Conservation (phyloP, 2,888 invertebrate species). For the Perithous albicinctus region DNA sequence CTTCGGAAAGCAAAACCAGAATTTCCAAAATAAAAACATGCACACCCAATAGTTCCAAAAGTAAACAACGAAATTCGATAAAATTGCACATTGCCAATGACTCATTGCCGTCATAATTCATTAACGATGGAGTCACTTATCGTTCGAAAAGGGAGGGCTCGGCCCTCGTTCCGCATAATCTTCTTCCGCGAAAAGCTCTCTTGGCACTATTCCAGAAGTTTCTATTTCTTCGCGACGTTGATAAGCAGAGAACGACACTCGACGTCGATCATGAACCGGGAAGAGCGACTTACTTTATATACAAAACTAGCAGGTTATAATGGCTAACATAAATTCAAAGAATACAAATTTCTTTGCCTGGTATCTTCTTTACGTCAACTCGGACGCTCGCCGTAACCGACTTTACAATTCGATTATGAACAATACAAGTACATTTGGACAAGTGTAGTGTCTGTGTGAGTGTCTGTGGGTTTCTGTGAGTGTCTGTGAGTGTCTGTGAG, state of each 20-base stretch:
- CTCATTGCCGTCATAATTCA: not conserved
- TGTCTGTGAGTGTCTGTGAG: no score
- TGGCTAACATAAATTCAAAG: no score
- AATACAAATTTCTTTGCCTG: no score
- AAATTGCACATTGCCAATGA: not conserved
- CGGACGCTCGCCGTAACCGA: no score
- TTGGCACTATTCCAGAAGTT: slow-evolving; percentile 37
- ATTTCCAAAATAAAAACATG: not conserved
- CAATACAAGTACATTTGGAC: no score
- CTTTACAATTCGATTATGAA: no score
- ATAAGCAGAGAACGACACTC: slow-evolving; percentile 14
- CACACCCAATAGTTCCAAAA: not conserved
- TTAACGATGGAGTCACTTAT: not conserved
- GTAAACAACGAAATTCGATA: not conserved
- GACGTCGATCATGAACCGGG: slow-evolving; percentile 1
- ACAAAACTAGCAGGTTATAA: no score
- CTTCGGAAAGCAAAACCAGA: not conserved
- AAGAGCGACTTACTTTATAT: no score
- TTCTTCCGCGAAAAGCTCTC: not conserved
- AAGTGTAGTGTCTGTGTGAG: no score
- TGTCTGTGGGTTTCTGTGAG: no score
- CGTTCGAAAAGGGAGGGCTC: not conserved
- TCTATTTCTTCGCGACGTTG: slow-evolving; percentile 17
- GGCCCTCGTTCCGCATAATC: not conserved
- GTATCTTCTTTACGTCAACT: no score